These are phyloP conservation scores for Phyto melanocephala DNA, from an alignment of 2,888 invertebrate genomes.

Conservation along the genomic window DNA sequence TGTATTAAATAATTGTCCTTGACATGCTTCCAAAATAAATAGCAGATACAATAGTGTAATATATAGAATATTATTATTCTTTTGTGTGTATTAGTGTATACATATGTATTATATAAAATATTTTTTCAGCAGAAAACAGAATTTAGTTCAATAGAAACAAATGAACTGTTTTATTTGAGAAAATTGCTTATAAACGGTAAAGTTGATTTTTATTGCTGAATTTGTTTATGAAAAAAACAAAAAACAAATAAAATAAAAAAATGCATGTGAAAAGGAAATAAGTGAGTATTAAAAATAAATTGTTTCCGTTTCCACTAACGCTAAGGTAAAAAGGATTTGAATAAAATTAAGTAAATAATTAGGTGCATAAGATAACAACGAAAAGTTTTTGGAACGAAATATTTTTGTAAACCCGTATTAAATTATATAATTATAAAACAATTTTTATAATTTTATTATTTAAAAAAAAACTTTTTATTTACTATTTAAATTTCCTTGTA, in stretches of 20 bases:
- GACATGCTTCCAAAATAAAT: conserved; percentile 49
- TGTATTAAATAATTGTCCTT: conserved; percentile 53
- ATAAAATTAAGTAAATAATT: no score
- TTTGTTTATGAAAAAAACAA: no score
- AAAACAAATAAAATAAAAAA: not conserved
- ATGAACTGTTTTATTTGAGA: conserved; percentile 9
- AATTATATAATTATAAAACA: no score
- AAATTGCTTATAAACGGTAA: not conserved
- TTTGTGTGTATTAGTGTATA: not conserved
- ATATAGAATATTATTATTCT: not conserved
- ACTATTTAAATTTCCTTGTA: no score
- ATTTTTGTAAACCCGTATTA: no score
- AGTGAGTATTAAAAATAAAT: not conserved
- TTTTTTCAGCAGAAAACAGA: not conserved
- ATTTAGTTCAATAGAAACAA: conserved; percentile 10
- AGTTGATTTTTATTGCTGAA: not conserved
- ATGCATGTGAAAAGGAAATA: not conserved
- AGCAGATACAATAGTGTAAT: not conserved
- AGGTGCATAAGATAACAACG: no score
- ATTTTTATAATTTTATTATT: no score
- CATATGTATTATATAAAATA: not conserved
- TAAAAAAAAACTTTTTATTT: no score
- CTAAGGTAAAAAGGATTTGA: not conserved
- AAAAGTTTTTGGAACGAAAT: no score
- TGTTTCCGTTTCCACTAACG: not conserved